Conservation (phyloP, 2,113 vertebrate genomes). For the Melanerpes aurifrons region DNA sequence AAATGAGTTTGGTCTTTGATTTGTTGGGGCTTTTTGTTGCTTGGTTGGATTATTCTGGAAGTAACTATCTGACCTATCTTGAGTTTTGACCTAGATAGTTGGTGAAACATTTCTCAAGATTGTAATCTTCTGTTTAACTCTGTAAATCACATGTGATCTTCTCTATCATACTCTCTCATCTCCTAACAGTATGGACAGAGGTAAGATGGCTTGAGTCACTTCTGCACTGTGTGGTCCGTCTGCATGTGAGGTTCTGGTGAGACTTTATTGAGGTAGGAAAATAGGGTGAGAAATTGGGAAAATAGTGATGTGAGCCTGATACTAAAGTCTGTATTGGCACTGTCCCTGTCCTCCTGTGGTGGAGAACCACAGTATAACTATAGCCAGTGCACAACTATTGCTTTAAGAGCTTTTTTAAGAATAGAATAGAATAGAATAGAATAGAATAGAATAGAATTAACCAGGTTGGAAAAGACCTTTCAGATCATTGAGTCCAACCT, state of each 20-base stretch:
- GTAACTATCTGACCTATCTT: neutral
- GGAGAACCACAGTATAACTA: neutral
- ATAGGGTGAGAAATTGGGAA: neutral
- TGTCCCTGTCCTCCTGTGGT: neutral
- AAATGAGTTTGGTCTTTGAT: neutral
- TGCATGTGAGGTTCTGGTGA: neutral
- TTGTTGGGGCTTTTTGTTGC: neutral
- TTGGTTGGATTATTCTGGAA: rapidly evolving
- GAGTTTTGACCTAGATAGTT: neutral
- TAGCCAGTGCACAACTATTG: rapidly evolving
- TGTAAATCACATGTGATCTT: neutral
- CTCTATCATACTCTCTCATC: neutral
- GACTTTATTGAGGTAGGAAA: neutral
- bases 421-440: too few relatives aligned
- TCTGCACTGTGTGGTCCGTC: neutral
- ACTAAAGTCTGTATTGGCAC: rapidly evolving
- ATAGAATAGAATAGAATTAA: too few relatives aligned
- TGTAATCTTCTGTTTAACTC: neutral
- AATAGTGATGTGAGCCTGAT: neutral
- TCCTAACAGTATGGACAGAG: rapidly evolving
- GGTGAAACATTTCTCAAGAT: neutral
- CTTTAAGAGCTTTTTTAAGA: neutral
- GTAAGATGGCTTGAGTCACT: neutral
- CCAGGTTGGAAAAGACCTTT: too few relatives aligned
- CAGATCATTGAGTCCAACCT: too few relatives aligned